Conservation (phyloP, 2,888 invertebrate genomes). For the Caprella mutica region DNA sequence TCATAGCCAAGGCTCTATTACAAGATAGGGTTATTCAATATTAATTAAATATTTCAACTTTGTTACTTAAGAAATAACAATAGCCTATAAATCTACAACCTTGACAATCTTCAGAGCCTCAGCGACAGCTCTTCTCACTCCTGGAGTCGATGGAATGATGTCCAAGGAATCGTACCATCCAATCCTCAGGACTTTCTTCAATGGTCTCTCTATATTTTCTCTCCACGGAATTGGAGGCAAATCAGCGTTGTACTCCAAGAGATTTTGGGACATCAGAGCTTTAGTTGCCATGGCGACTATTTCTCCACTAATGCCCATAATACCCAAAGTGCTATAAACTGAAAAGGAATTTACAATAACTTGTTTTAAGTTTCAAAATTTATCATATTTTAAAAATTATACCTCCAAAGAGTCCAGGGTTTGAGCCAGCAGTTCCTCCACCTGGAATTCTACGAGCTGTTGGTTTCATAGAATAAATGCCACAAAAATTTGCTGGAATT, state of each 20-base stretch:
- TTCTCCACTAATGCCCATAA: not conserved
- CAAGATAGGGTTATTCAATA: no score
- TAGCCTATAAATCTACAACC: no score
- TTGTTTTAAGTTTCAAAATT: no score
- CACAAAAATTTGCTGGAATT: slow-evolving; percentile 44
- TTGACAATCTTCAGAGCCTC: slow-evolving; percentile 37
- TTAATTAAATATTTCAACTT: no score
- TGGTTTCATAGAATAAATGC: slow-evolving; percentile 43
- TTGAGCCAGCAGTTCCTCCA: not conserved
- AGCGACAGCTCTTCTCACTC: slow-evolving; percentile 37
- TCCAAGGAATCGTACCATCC: slow-evolving; percentile 16
- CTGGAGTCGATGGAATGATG: slow-evolving; percentile 39
- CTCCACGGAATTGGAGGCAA: slow-evolving; percentile 4
- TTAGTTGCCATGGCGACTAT: not conserved
- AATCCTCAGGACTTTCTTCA: slow-evolving; percentile 5
- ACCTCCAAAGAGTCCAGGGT: not conserved
- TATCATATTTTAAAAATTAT: no score
- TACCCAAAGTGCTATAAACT: not conserved
- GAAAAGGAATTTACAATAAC: not conserved
- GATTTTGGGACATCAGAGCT: not conserved
- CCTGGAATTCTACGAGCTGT: slow-evolving; percentile 38
- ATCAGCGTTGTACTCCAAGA: not conserved
- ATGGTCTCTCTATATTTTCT: no score
- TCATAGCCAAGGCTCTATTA: no score
- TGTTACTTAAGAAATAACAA: no score